A percentile compares a stretch with the other conserved stretches of the same genome.
Evolutionary conservation across 2,797 vertebrate genomes (phyloP).

Genomic region (Protonibea diacanthus): DNA sequence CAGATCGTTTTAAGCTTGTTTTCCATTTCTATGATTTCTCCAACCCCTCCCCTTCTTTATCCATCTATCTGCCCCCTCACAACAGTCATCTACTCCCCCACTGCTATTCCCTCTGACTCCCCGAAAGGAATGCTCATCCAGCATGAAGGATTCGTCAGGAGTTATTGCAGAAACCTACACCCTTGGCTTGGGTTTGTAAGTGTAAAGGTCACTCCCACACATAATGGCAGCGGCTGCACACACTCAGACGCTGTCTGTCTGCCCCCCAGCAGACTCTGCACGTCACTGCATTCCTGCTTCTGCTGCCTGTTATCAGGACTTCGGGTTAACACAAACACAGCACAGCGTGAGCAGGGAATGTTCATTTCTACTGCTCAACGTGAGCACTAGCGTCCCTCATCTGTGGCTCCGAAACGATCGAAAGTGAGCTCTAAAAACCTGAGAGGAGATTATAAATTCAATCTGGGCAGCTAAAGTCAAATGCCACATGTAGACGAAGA

Average conservation of each 20-base stretch:
- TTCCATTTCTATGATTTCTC: constrained; percentile 42
- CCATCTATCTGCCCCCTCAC: neutral
- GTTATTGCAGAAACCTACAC: constrained; percentile 64
- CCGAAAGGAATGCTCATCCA: constrained; percentile 62
- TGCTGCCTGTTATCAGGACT: constrained; percentile 69
- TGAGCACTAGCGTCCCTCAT: neutral
- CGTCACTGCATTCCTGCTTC: constrained; percentile 77
- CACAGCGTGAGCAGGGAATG: constrained; percentile 38
- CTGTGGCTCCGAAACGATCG: constrained; percentile 8
- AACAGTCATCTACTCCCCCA: constrained; percentile 50
- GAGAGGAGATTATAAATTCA: neutral
- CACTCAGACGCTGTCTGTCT: constrained; percentile 15
- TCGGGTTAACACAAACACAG: constrained; percentile 52
- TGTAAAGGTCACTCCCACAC: constrained; percentile 74
- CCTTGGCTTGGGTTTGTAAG: constrained; percentile 62
- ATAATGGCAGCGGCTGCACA: constrained; percentile 26
- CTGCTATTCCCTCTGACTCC: constrained; percentile 29
- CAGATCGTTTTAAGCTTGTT: constrained; percentile 50
- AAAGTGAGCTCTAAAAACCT: neutral
- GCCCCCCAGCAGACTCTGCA: constrained; percentile 58
- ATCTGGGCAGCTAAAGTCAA: neutral
- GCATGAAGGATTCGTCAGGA: constrained; percentile 44
- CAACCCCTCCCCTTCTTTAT: constrained; percentile 7
- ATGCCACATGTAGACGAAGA: constrained; percentile 37
- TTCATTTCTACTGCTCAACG: constrained; percentile 18